Percentiles rank a stretch among this genome's conserved stretches.
Evolutionary conservation across 2,113 vertebrate species (phyloP).

Genomic region (Pogonocichla stellata): DNA sequence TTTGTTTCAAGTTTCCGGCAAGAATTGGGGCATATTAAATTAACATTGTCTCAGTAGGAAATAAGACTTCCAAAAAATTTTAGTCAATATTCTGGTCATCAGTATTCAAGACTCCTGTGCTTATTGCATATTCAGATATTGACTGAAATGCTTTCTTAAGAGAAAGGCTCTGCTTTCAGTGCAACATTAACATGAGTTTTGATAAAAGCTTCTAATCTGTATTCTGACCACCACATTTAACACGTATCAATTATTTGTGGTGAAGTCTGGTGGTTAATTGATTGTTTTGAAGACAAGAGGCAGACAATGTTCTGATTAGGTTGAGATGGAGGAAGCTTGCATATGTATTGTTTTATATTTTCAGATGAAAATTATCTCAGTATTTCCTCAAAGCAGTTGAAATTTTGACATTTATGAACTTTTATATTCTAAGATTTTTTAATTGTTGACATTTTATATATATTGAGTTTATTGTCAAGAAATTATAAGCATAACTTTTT

Average conservation of each 20-base stretch:
- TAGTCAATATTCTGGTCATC: neutral
- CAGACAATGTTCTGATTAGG: constrained; percentile 12
- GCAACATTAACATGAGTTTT: neutral
- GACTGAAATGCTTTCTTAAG: neutral
- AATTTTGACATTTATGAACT: neutral
- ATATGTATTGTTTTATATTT: neutral
- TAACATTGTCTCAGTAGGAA: neutral
- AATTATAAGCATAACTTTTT: neutral
- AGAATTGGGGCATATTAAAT: neutral
- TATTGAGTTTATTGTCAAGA: neutral
- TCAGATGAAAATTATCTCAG: neutral
- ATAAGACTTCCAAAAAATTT: neutral
- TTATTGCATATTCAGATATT: neutral
- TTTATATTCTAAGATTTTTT: neutral
- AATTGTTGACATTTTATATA: neutral
- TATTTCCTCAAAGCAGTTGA: neutral
- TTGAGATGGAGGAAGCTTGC: neutral
- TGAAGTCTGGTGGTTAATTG: constrained; percentile 33
- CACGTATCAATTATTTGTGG: constrained; percentile 36
- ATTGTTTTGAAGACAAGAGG: constrained; percentile 29
- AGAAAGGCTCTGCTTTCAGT: neutral
- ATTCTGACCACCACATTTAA: constrained; percentile 23
- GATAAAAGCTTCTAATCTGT: constrained; percentile 32
- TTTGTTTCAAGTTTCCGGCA: neutral
- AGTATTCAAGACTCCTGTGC: neutral